Evolutionary conservation across 1,140 invertebrate genomes (phyloP).

Genomic region (Pygmarrhopalites habei): DNA sequence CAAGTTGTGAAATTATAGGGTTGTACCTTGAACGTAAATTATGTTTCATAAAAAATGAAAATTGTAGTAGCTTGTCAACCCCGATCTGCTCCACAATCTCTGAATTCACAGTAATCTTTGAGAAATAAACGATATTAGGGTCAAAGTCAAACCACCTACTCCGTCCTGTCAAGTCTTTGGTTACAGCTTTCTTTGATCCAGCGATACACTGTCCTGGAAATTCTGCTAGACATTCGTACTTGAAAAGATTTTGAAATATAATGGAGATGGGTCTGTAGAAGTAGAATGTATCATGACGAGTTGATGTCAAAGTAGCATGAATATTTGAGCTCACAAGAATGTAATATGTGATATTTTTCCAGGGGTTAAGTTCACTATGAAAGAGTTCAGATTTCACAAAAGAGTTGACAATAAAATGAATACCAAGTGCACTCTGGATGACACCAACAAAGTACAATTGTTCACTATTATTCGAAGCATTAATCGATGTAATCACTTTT

Average conservation of each 20-base stretch:
- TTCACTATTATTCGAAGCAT: constrained; percentile 36
- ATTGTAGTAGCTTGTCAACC: constrained; percentile 45
- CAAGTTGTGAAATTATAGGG: constrained; percentile 53
- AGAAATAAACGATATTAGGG: constrained; percentile 49
- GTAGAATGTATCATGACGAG: constrained; percentile 19
- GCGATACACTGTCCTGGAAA: constrained; percentile 51
- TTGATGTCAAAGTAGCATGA: constrained; percentile 12
- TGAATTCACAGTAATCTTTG: constrained; percentile 50
- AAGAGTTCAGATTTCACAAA: constrained; percentile 17
- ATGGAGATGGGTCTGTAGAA: constrained; percentile 47
- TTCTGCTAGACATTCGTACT: constrained; percentile 48
- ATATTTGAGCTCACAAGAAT: constrained; percentile 8
- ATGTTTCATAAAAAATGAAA: constrained; percentile 56
- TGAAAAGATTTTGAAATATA: constrained; percentile 53
- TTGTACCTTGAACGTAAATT: constrained; percentile 51
- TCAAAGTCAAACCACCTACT: constrained; percentile 43
- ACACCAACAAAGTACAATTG: constrained; percentile 50
- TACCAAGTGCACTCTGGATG: constrained; percentile 48
- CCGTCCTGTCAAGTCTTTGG: constrained; percentile 21
- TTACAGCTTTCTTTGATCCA: constrained; percentile 41
- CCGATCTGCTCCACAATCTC: constrained; percentile 40
- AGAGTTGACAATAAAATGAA: constrained; percentile 48
- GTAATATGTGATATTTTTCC: constrained; percentile 24
- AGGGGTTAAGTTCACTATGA: constrained; percentile 22
- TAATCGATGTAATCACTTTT: constrained; percentile 6